These are phyloP conservation scores for Gibbula magus DNA, from an alignment of 2,888 invertebrate genomes.

Conservation along the genomic window DNA sequence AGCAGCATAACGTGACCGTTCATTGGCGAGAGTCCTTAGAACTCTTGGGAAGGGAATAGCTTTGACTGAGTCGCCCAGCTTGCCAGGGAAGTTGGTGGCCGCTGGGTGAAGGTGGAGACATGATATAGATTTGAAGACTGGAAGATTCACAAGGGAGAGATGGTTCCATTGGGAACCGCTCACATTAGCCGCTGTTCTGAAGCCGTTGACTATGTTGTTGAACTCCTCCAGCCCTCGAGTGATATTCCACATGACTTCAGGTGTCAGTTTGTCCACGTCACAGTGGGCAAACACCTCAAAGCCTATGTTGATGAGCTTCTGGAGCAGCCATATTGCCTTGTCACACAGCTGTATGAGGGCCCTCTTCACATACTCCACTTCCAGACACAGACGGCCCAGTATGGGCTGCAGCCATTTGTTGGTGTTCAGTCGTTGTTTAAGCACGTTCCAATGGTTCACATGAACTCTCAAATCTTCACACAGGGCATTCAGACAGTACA, in stretches of 20 bases:
- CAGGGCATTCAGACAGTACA: conserved; percentile 69
- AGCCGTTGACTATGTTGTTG: conserved; percentile 67
- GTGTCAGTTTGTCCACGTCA: conserved; percentile 65
- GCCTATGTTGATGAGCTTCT: conserved; percentile 70
- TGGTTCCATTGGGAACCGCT: conserved; percentile 24
- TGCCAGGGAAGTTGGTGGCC: conserved; percentile 45
- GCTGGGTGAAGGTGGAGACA: conserved; percentile 36
- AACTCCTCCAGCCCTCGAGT: conserved; percentile 73
- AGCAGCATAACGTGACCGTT: conserved; percentile 71
- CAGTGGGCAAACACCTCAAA: conserved; percentile 73
- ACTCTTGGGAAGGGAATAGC: conserved; percentile 68
- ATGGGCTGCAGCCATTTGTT: conserved; percentile 66
- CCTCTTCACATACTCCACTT: conserved; percentile 61
- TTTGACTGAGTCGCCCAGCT: conserved; percentile 55
- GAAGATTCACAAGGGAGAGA: conserved; percentile 26
- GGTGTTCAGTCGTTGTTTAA: conserved; percentile 70
- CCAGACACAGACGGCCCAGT: conserved; percentile 61
- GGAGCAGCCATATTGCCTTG: conserved; percentile 69
- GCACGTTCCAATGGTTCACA: conserved; percentile 72
- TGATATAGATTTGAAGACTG: conserved; percentile 16
- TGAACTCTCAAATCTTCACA: conserved; percentile 73
- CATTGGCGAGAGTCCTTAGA: conserved; percentile 67
- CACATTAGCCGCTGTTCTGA: conserved; percentile 36
- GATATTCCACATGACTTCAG: conserved; percentile 72
- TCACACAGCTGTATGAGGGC: conserved; percentile 60